Evolutionary conservation across 2,888 invertebrate genomes (phyloP), one percentile per base, ranked within the genome.

Genomic region (Drosophila borealis): DNA sequence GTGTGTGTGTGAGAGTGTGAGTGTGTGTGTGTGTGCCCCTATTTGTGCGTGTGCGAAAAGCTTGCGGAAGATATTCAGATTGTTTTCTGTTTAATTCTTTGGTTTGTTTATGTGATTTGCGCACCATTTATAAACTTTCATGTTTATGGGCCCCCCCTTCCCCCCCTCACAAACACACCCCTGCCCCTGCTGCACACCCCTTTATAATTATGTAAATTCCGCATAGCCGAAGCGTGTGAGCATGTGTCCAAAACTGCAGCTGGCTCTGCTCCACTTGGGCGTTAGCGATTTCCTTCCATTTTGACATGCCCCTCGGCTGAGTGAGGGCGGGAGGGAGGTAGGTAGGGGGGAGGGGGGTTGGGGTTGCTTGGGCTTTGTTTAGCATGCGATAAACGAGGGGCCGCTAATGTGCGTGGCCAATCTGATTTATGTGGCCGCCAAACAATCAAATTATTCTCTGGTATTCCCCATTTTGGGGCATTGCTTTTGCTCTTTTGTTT

Each of bases 401-500:
- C 36, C 59, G 74, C 63, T 74, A 61, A 70, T 85, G 73, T 80
- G 83, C 83, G 71, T 74, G 71, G 61, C 57, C 72, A 55, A 78
- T 86, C 78, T 70, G 84, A 88, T 83, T 88, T 86, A 74, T 74
- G 83, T 70, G 8, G 78, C 67, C 74, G 67, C 65, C 59, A 74
- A 81, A 63, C 84, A 86, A 88, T 83, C 77, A 86, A 86, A 88
- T 88, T 77, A 88, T 86, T 70, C 57, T 68, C 56, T 62, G 61
- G 42, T 65, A 63, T 62, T 72, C 62, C 65, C 74, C 62, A 55
- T 57, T 57, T 70, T 46, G 68, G 54, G 62, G 45, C 46, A 53
- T 56, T 37, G 29, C 21, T 29, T 33, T 13, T 36, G 36, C 36
- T 36, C 36, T 48, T 44, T 36, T 29, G 36, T 53, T 33, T 34